phyloP scores from a whole-genome alignment of 2,113 vertebrate species.

The Percopsis transmontana region DNA sequence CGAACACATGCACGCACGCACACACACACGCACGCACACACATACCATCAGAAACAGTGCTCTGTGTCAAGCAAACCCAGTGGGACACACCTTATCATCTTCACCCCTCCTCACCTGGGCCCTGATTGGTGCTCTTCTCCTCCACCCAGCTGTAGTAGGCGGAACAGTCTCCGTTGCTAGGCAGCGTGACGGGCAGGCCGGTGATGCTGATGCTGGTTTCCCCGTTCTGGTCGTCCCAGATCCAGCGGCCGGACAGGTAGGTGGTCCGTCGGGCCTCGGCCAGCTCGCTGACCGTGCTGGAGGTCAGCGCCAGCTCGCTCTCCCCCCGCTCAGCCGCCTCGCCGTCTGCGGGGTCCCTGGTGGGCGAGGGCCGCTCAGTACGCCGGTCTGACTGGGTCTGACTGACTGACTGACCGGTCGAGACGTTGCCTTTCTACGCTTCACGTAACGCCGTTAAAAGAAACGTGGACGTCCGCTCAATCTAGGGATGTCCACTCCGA shows the following conservation, averaged over 20 bases:
- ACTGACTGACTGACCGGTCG: too few relatives aligned
- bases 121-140: slow-evolving; percentile 88
- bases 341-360: slow-evolving; percentile 89
- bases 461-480: too few relatives aligned
- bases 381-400: background rate
- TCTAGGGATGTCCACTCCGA: too few relatives aligned
- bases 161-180: slow-evolving; percentile 95
- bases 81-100: background rate
- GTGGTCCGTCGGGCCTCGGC: slow-evolving; percentile 94
- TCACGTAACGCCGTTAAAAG: too few relatives aligned
- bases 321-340: slow-evolving; percentile 71
- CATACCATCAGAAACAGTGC: background rate
- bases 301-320: slow-evolving; percentile 88
- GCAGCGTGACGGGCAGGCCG: slow-evolving; percentile 87
- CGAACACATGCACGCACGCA: background rate
- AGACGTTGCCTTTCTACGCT: too few relatives aligned
- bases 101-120: slow-evolving; percentile 80
- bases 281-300: slow-evolving; percentile 96
- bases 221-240: slow-evolving; percentile 96
- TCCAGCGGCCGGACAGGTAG: slow-evolving; percentile 95
- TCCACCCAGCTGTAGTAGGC: slow-evolving; percentile 94
- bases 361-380: background rate
- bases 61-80: background rate
- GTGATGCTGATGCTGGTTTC: slow-evolving; percentile 97
- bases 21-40: slow-evolving; percentile 12